Evolutionary conservation across 53 echinoderm and acorn worm species (phyloP), one percentile per base, ranked within the genome.

Genomic region (Hippasteria phrygiana): DNA sequence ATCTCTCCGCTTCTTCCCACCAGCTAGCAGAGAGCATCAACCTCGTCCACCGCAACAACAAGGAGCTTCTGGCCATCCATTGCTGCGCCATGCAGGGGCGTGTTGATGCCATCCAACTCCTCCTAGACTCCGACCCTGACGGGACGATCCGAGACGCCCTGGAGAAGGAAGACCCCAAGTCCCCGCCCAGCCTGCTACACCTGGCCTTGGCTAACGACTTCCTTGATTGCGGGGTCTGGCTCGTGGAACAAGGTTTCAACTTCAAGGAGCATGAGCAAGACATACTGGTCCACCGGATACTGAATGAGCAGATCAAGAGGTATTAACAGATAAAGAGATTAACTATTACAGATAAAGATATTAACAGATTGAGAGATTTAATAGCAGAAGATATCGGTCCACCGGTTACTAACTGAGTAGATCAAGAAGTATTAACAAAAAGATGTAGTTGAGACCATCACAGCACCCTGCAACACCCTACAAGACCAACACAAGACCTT

Each of bases 1-100:
- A 28, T 69, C 40, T 13, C 4, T 39, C 17, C 50, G 17, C 29
- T 22, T 82, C 33, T 80, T 0, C 9, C 40, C 29, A 16, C n/a
- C 86, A 97, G 97, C 91, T 97, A 28, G 87, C 82, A 22, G 87
- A 83, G 51, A 92, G 87, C 20, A 97, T 95, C 35, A 85, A 77
- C 53, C 75, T 97, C 18, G 65, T 87, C 41, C 97, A 97, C 38
- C 89, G 95, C 28, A 97, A 97, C 69, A 78, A 88, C 92, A 97
- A 97, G 80, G 95, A 94, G 28, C 70, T 97, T 31, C 77, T 97
- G 72, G 95, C 97, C 43, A 89, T 97, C 36, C 97, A 97, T 90
- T 97, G 97, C 94, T 97, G 97, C 39, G 97, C 97, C 87, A 97
- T 97, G 97, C 97, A 97, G 67, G 95, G 95, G 1, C 80, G 97